A percentile compares a stretch with the other conserved stretches of the same genome.
These are phyloP conservation scores for Ficedula albicollis DNA, from an alignment of 2,797 vertebrate genomes.

Conservation along the genomic window DNA sequence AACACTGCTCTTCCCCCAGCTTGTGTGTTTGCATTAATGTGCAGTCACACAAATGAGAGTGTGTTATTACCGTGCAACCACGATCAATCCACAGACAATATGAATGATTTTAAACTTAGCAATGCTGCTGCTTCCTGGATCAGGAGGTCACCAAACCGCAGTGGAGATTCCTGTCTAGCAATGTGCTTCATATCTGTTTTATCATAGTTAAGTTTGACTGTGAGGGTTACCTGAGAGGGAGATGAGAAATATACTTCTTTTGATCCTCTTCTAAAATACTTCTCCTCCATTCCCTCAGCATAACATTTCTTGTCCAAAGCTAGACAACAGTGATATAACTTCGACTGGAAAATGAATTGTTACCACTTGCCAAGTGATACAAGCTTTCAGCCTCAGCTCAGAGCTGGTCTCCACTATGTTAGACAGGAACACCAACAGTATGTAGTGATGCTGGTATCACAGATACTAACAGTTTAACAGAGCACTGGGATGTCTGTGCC, in stretches of 20 bases:
- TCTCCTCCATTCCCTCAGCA: background rate
- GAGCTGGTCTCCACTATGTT: background rate
- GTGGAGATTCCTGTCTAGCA: background rate
- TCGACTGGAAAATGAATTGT: background rate
- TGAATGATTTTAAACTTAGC: background rate
- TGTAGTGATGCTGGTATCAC: rapidly evolving
- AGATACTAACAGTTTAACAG: background rate
- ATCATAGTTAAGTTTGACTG: background rate
- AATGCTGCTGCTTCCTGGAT: background rate
- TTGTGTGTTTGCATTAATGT: background rate
- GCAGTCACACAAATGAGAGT: background rate
- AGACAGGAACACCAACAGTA: background rate
- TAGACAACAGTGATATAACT: background rate
- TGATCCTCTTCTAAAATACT: background rate
- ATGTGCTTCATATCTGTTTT: background rate
- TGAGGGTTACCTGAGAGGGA: too few species aligned
- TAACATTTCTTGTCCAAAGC: background rate
- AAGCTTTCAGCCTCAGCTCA: background rate
- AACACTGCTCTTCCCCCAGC: background rate
- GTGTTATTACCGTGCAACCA: background rate
- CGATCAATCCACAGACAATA: rapidly evolving
- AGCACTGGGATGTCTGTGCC: background rate
- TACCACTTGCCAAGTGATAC: background rate
- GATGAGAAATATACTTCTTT: background rate
- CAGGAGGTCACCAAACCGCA: background rate